Percentiles rank a stretch among this genome's conserved stretches.
Evolutionary conservation across 2,888 invertebrate genomes (phyloP).

Genomic region (Plebejus argus): DNA sequence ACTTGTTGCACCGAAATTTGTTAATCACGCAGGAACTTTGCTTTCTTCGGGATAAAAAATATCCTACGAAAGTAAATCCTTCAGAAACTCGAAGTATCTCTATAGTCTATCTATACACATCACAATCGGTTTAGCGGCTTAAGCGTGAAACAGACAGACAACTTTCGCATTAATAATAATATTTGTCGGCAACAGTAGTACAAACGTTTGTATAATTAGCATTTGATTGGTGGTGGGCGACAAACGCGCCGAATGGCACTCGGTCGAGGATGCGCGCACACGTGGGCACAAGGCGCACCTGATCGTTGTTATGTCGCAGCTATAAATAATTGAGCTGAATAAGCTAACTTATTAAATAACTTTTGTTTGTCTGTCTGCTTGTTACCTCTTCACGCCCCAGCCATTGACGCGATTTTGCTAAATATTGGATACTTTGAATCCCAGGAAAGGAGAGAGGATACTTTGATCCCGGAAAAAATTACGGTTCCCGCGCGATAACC

Average conservation of each 20-base stretch:
- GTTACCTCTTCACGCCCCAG: no score
- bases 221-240: constrained; percentile 9
- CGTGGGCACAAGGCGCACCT: constrained; percentile 27
- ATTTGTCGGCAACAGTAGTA: constrained; percentile 4
- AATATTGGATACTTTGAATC: no score
- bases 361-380: no score
- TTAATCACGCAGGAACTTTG: no score
- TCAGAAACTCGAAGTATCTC: no score
- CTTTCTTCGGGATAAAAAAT: no score
- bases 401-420: no score
- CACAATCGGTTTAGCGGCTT: no score
- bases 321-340: background rate
- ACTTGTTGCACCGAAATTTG: no score
- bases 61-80: background rate
- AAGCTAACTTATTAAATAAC: background rate
- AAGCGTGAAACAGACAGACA: background rate
- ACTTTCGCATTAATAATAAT: background rate
- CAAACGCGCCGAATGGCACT: constrained; percentile 51
- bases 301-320: background rate
- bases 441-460: no score
- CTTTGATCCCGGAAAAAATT: no score
- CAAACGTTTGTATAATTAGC: constrained; percentile 4
- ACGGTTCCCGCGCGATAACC: no score
- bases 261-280: constrained; percentile 29
- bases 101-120: background rate